Percentiles rank a stretch among this genome's conserved stretches.
phyloP scores from a whole-genome alignment of 2,113 vertebrate genomes.

The Origma solitaria region DNA sequence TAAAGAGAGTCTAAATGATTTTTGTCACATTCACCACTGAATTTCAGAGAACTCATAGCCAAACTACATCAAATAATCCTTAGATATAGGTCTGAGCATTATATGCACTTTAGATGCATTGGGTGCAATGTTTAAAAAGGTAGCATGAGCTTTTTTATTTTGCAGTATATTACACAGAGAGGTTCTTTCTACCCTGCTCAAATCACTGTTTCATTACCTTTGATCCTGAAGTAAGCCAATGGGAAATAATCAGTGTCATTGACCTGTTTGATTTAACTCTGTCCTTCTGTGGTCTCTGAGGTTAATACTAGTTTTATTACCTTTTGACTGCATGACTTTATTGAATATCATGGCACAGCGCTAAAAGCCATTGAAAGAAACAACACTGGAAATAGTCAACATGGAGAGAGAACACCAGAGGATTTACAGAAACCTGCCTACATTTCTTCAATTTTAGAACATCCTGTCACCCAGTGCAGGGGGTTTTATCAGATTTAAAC shows the following conservation, averaged over 20 bases:
- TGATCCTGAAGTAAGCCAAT: constrained; percentile 4
- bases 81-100: background rate
- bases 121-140: background rate
- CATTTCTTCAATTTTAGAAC: background rate
- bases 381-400: background rate
- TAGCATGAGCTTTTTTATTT: background rate
- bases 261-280: constrained; percentile 7
- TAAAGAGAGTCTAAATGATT: background rate
- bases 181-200: background rate
- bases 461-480: background rate
- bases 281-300: background rate
- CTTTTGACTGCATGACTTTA: constrained; percentile 13
- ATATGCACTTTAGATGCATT: background rate
- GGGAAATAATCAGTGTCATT: background rate
- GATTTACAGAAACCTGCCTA: background rate
- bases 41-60: background rate
- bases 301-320: background rate
- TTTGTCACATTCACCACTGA: background rate
- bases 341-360: background rate
- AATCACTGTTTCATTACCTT: background rate
- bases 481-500: background rate
- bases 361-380: background rate
- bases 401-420: background rate
- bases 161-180: background rate
- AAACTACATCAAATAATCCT: background rate